Evolutionary conservation across 2,113 vertebrate species (phyloP), one percentile per base, ranked within the genome.

Genomic region (Dromaius novaehollandiae): DNA sequence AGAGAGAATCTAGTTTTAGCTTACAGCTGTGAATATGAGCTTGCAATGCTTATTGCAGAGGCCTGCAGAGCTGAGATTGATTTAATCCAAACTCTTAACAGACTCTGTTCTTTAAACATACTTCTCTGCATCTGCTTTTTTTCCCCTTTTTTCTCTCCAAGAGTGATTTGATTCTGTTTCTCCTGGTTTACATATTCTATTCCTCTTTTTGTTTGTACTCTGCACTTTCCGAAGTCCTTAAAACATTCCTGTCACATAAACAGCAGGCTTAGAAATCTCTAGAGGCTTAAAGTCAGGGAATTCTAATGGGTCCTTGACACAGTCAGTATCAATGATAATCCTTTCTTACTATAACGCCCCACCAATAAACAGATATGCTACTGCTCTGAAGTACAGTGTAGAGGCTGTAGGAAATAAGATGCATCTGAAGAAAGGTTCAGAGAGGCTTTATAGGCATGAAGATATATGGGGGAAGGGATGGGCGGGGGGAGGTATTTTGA

Each of bases 131-230:
- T 46, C n/a, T 82, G 48, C 5, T 89, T 85, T 74, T 46, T 3
- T 0, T 0, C 16, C 2, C 1, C 6, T 1, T 55, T 75, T 55
- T 64, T 60, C 14, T 53, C 16, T 87, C 40, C 10, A 76, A 51
- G 22, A 53, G 15, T 26, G 34, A 76, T 30, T 55, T 38, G 10
- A 32, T n/a, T 86, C 55, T 82, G 22, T 60, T 82, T 28, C 15
- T 42, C 9, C 36, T 74, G 25, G 15, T 85, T 73, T 58, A 69
- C 15, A 11, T 64, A 64, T 91, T 58, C n/a, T 69, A 44, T 4
- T 93, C 9, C 24, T 53, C 28, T 8, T 64, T 69, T 89, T 64
- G 36, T 73, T 82, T 74, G 50, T 74, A 56, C 55, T 42, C 30
- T 34, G 25, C 16, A 30, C 15, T 86, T 82, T 64, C 53, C 66